Evolutionary conservation across 2,888 invertebrate genomes (phyloP).

Genomic region (Agrochola macilenta): DNA sequence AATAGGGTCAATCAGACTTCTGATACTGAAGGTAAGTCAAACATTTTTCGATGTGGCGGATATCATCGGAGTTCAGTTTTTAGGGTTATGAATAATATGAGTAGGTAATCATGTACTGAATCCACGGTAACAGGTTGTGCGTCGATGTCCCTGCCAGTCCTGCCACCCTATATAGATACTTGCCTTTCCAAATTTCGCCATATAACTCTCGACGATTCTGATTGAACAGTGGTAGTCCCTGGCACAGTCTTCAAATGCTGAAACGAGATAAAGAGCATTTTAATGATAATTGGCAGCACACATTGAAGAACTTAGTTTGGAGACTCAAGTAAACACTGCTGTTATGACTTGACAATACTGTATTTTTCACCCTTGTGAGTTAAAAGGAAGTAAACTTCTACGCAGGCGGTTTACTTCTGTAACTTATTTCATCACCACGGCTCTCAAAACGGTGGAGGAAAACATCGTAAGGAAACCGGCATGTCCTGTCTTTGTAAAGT

Average conservation of each 20-base stretch:
- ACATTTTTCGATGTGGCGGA: no score
- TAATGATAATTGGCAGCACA: not conserved
- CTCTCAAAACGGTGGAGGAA: no score
- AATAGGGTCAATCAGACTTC: no score
- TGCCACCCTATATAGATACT: conserved; percentile 30
- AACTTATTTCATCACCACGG: no score
- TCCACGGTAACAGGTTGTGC: no score
- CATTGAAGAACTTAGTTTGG: not conserved
- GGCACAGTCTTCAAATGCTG: conserved; percentile 92
- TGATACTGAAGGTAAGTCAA: no score
- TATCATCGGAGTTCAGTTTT: not conserved
- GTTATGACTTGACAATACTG: not conserved
- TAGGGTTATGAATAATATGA: not conserved
- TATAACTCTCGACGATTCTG: conserved; percentile 90
- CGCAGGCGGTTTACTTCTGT: not conserved
- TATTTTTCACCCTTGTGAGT: not conserved
- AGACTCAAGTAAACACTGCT: not conserved
- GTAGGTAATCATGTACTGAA: no score
- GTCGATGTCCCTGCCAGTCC: no score
- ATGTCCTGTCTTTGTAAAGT: no score
- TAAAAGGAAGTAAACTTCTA: not conserved
- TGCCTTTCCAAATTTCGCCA: conserved; percentile 91
- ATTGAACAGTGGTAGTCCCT: conserved; percentile 90
- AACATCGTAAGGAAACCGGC: no score
- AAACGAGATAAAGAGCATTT: conserved; percentile 3